phyloP scores from a whole-genome alignment of 1,140 invertebrate genomes.

The Drosophila ironensis region DNA sequence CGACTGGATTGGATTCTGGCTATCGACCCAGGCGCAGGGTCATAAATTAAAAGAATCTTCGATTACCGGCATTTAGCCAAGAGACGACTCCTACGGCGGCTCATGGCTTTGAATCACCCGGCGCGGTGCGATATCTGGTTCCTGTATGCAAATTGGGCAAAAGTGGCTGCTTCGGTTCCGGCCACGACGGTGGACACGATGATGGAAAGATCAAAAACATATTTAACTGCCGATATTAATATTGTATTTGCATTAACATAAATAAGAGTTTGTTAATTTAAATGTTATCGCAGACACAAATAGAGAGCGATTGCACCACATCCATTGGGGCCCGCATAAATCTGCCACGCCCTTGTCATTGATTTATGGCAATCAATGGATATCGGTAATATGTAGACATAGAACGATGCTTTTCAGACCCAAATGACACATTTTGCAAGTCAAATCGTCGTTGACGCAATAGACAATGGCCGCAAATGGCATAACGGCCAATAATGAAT shows the following conservation, averaged over 20 bases:
- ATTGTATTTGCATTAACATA: conserved; percentile 49
- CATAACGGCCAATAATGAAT: conserved; percentile 47
- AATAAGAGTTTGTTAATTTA: conserved; percentile 38
- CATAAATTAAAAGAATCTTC: conserved; percentile 61
- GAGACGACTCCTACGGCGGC: conserved; percentile 46
- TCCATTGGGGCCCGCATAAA: conserved; percentile 37
- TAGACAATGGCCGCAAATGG: conserved; percentile 36
- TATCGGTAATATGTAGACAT: background rate
- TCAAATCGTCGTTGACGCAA: conserved; percentile 61
- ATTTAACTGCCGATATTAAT: conserved; percentile 35
- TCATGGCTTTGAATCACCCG: conserved; percentile 63
- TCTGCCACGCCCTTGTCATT: conserved; percentile 47
- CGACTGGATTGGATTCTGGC: conserved; percentile 27
- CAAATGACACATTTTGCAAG: conserved; percentile 64
- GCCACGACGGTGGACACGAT: conserved; percentile 43
- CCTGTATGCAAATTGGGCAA: conserved; percentile 59
- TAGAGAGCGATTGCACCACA: conserved; percentile 15
- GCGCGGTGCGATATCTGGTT: conserved; percentile 34
- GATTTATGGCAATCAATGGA: conserved; percentile 27
- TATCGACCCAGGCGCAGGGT: conserved; percentile 35
- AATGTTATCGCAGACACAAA: conserved; percentile 32
- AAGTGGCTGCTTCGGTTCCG: conserved; percentile 59
- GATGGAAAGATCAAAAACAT: conserved; percentile 35
- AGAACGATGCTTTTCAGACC: conserved; percentile 26
- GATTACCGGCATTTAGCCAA: conserved; percentile 67